Evolutionary conservation across 2,797 vertebrate genomes (phyloP).

Genomic region (Aselliscus stoliczkanus): DNA sequence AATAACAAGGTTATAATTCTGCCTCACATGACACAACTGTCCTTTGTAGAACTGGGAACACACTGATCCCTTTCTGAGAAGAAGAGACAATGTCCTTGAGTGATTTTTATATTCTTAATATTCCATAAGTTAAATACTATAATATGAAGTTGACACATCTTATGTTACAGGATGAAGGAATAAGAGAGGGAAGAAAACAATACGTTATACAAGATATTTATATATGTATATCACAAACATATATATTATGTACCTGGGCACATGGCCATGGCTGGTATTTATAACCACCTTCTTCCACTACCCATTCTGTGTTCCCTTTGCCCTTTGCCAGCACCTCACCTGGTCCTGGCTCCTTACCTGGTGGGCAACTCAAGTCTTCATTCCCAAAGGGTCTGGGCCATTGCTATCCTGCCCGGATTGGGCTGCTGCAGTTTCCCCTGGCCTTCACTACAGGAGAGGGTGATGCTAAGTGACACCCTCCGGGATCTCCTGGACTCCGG

Average conservation of each 20-base stretch:
- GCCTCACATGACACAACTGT: neutral
- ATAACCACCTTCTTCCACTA: neutral
- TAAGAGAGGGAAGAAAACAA: neutral
- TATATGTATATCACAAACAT: no score
- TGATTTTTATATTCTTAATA: neutral
- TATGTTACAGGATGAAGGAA: no score
- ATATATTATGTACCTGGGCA: no score
- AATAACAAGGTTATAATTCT: neutral
- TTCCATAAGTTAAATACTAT: neutral
- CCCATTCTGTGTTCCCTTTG: neutral
- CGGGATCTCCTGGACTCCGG: neutral
- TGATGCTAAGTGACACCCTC: neutral
- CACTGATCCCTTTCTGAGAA: no score
- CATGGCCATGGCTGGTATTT: neutral
- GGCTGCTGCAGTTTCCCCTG: neutral
- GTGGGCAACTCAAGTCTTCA: neutral
- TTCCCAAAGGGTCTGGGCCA: neutral
- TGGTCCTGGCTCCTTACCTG: neutral
- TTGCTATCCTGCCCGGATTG: neutral
- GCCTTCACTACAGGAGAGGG: neutral
- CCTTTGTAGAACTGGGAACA: neutral
- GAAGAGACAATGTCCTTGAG: neutral
- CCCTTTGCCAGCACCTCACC: neutral
- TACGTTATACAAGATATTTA: no score
- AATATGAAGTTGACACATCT: neutral